A percentile compares a stretch with the other conserved stretches of the same genome.
phyloP scores from a whole-genome alignment of 2,113 vertebrate species.

The Stegastes partitus region DNA sequence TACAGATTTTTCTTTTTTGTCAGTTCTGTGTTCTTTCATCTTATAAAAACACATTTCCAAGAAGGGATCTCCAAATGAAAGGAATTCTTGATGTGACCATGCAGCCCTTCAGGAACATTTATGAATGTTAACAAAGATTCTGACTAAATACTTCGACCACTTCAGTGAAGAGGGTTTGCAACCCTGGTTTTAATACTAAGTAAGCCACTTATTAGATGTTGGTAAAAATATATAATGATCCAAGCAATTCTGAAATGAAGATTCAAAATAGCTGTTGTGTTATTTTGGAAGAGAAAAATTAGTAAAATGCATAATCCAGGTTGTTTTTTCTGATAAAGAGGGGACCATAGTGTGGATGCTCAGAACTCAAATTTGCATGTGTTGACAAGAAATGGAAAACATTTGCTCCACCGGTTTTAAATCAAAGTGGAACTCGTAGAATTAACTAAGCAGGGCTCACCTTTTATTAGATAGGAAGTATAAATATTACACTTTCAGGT shows the following conservation, averaged over 20 bases:
- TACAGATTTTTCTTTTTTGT: constrained; percentile 13
- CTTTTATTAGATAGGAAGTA: no score
- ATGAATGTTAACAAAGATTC: constrained; percentile 3
- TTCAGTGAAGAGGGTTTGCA: constrained; percentile 6
- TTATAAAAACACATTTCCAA: constrained; percentile 20
- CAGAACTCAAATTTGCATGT: no score
- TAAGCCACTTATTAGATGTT: no score
- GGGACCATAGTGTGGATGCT: no score
- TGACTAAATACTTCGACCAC: not conserved
- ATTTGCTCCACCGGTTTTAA: no score
- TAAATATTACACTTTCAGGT: no score
- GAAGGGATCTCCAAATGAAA: constrained; percentile 2
- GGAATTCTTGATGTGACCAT: not conserved
- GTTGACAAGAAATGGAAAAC: no score
- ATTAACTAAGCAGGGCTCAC: not conserved
- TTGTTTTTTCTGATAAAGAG: no score
- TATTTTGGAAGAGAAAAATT: not conserved
- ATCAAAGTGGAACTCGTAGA: no score
- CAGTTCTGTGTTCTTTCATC: constrained; percentile 32
- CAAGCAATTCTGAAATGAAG: not conserved
- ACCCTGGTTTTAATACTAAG: not conserved
- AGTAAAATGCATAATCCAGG: not conserved
- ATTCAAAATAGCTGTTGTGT: not conserved
- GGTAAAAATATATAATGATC: not conserved
- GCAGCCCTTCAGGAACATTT: constrained; percentile 1